Base-by-base conservation (phyloP, 2,797 vertebrate species). In the Distichodus sexfasciatus region DNA sequence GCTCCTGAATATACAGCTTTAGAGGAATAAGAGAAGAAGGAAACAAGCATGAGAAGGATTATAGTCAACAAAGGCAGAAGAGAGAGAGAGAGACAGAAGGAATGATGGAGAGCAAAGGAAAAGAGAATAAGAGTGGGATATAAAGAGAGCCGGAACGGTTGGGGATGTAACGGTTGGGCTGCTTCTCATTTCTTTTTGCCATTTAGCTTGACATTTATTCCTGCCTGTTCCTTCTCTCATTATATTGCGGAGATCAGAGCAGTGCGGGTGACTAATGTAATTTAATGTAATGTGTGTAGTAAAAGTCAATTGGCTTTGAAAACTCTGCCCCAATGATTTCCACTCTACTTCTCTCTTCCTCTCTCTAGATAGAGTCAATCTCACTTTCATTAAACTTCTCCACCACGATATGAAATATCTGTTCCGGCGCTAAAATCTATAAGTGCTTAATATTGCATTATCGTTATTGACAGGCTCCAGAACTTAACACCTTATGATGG, bases 371-470 rank as follows among this genome's bases (percentile, higher is more conserved):
- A 72, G 61, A 83, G 85, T 78, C 84, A 79, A 70, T 81, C 81
- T 85, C 76, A 84, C 83, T 87, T 87, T 87, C 82, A 87, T 86
- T 87, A 86, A 87, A 84, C 85, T 83, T 84, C 85, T 82, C 75
- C 63, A 59, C 38, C 4, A 74, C 77, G 79, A 76, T 80, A 74
- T 79, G n/a, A n/a, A n/a, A n/a, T n/a, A n/a, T n/a, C n/a, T n/a
- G n/a, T n/a, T n/a, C n/a, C n/a, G n/a, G n/a, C n/a, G n/a, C n/a
- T n/a, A n/a, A 50, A 86, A 84, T 84, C 81, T 77, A 81, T 81
- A 81, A 74, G 76, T 83, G 78, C 74, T 35, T 47, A 31, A 21
- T 5, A 9, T 46, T 8, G 26, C 21, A 48, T 24, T 14, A 14
- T 48, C 46, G 14, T 14, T 26, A 26, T 11, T 26, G 23, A 26